These are phyloP conservation scores for Anoplophora glabripennis DNA, from an alignment of 1,140 invertebrate genomes.

Conservation along the genomic window DNA sequence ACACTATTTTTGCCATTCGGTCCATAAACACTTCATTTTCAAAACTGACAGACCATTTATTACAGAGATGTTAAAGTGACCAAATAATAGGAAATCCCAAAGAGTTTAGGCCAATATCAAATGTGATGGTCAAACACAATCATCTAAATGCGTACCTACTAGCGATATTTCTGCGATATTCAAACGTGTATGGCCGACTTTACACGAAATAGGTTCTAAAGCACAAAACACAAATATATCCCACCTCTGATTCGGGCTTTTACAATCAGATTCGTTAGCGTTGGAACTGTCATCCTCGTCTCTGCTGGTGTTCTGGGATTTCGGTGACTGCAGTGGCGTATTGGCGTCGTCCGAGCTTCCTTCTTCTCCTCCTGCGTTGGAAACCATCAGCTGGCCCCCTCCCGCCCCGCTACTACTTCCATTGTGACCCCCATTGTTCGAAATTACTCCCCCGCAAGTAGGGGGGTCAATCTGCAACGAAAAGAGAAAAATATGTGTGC, in stretches of 20 bases:
- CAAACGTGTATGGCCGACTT: background rate
- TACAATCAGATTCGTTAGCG: conserved; percentile 62
- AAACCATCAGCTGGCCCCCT: conserved; percentile 43
- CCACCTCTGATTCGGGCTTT: conserved; percentile 63
- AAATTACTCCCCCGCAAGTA: conserved; percentile 45
- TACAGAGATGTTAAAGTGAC: too few species aligned
- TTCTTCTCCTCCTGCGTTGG: conserved; percentile 27
- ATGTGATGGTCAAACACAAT: too few species aligned
- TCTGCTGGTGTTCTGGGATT: conserved; percentile 54
- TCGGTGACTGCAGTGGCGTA: conserved; percentile 49
- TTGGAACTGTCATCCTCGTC: conserved; percentile 63
- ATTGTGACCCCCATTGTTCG: conserved; percentile 45
- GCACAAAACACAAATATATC: conserved; percentile 4
- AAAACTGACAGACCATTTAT: too few species aligned
- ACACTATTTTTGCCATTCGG: too few species aligned
- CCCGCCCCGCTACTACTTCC: conserved; percentile 47
- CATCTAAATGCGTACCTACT: too few species aligned
- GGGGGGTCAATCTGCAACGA: conserved; percentile 50
- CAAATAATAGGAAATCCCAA: too few species aligned
- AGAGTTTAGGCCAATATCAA: too few species aligned
- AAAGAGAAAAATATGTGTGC: conserved; percentile 5
- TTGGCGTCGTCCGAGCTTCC: conserved; percentile 46
- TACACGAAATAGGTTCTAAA: background rate
- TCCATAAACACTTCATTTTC: too few species aligned
- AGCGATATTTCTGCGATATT: too few species aligned